phyloP scores from a whole-genome alignment of 2,113 vertebrate genomes.

The Corythoichthys intestinalis region DNA sequence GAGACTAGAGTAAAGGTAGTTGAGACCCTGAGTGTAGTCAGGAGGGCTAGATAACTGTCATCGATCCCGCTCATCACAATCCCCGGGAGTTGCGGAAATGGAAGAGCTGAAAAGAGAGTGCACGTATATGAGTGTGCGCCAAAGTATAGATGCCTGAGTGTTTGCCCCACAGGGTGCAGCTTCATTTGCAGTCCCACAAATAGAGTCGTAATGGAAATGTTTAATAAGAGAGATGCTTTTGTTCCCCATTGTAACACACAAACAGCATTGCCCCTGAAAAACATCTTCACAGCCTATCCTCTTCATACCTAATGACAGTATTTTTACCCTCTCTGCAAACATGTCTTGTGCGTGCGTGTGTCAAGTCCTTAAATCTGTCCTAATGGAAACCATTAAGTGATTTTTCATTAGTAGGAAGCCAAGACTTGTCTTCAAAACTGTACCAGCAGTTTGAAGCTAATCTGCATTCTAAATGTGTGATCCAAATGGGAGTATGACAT shows the following conservation, averaged over 20 bases:
- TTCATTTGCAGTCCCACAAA: slow-evolving; percentile 22
- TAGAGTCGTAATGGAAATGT: slow-evolving; percentile 37
- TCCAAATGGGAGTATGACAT: slow-evolving; percentile 50
- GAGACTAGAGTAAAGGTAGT: slow-evolving; percentile 26
- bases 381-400: slow-evolving; percentile 44
- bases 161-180: slow-evolving; percentile 2
- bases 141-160: neutral
- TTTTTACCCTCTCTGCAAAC: slow-evolving; percentile 34
- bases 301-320: slow-evolving; percentile 34
- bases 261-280: slow-evolving; percentile 15
- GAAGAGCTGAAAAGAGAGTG: slow-evolving; percentile 19
- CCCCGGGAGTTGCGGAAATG: slow-evolving; percentile 22
- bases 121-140: neutral
- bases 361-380: slow-evolving; percentile 32
- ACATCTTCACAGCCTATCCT: slow-evolving; percentile 9
- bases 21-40: slow-evolving; percentile 26
- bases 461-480: slow-evolving; percentile 56
- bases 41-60: slow-evolving; percentile 35
- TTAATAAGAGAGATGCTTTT: slow-evolving; percentile 14
- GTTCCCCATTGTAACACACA: slow-evolving; percentile 7
- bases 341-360: slow-evolving; percentile 26
- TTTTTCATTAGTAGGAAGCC: slow-evolving; percentile 61
- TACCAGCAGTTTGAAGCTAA: slow-evolving; percentile 46
- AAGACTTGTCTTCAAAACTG: slow-evolving; percentile 44
- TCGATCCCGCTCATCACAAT: slow-evolving; percentile 41